Evolutionary conservation across 2,888 invertebrate genomes (phyloP).

Genomic region (Nomada ferruginata): DNA sequence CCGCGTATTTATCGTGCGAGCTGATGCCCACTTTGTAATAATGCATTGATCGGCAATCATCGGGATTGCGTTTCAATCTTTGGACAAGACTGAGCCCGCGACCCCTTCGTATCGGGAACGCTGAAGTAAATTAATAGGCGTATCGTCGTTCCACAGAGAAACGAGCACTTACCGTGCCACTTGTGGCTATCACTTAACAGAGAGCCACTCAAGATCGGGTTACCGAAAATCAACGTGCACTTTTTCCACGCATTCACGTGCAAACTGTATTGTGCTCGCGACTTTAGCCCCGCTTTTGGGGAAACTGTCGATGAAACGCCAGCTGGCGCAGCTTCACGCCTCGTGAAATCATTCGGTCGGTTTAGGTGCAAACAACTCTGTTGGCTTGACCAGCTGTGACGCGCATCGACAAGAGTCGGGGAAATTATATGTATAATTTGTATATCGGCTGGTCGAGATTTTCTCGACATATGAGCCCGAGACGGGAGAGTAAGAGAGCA

Average conservation of each 20-base stretch:
- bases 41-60: slow-evolving; percentile 43
- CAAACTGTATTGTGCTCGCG: slow-evolving; percentile 63
- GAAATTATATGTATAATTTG: background rate
- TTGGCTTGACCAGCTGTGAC: slow-evolving; percentile 17
- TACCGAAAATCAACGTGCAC: slow-evolving; percentile 83
- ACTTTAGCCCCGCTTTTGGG: slow-evolving; percentile 33
- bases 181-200: slow-evolving; percentile 80
- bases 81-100: slow-evolving; percentile 38
- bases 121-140: slow-evolving; percentile 82
- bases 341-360: slow-evolving; percentile 14
- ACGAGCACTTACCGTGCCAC: slow-evolving; percentile 82
- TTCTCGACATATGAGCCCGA: slow-evolving; percentile 28
- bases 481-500: slow-evolving; percentile 27
- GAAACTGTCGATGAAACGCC: slow-evolving; percentile 51
- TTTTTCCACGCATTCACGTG: slow-evolving; percentile 70
- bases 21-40: slow-evolving; percentile 18
- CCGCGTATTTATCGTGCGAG: slow-evolving; percentile 5
- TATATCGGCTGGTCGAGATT: slow-evolving; percentile 8
- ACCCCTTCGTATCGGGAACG: slow-evolving; percentile 46
- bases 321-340: slow-evolving; percentile 46
- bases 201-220: slow-evolving; percentile 83
- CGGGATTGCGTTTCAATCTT: slow-evolving; percentile 46
- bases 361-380: slow-evolving; percentile 31
- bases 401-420: background rate
- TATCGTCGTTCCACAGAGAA: slow-evolving; percentile 80